phyloP scores from a whole-genome alignment of 2,797 vertebrate species.

The Myotis findleyi region DNA sequence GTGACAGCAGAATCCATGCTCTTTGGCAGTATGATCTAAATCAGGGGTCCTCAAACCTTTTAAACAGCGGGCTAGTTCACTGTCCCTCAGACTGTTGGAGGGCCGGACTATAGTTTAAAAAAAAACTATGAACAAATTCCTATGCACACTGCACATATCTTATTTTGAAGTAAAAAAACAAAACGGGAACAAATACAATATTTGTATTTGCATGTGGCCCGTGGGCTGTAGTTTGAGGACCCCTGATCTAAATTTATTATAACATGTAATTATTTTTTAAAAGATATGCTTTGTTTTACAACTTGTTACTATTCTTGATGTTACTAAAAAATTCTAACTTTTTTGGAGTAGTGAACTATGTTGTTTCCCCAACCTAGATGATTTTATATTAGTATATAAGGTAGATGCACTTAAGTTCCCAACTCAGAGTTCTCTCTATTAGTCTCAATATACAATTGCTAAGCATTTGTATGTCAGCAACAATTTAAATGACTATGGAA shows the following conservation, averaged over 20 bases:
- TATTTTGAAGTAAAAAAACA: too few species aligned
- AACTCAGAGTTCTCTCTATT: neutral
- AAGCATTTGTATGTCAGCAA: neutral
- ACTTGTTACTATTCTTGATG: neutral
- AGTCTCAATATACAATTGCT: neutral
- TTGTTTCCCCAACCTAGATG: neutral
- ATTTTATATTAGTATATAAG: neutral
- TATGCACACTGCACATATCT: too few species aligned
- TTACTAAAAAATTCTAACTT: neutral
- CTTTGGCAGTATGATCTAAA: neutral
- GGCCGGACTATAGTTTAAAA: too few species aligned
- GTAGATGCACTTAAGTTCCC: neutral
- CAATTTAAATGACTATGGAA: neutral
- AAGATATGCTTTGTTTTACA: neutral
- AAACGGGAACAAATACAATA: too few species aligned
- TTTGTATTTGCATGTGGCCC: too few species aligned
- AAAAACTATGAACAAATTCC: too few species aligned
- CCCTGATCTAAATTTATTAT: neutral
- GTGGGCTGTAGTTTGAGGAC: too few species aligned
- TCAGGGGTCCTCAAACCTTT: too few species aligned
- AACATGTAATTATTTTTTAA: neutral
- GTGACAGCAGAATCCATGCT: neutral
- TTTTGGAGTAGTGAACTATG: neutral
- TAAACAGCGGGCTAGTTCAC: too few species aligned
- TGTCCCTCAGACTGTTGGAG: too few species aligned